Evolutionary conservation across 2,888 invertebrate species (phyloP).

Genomic region (Oscheius myriophilus): DNA sequence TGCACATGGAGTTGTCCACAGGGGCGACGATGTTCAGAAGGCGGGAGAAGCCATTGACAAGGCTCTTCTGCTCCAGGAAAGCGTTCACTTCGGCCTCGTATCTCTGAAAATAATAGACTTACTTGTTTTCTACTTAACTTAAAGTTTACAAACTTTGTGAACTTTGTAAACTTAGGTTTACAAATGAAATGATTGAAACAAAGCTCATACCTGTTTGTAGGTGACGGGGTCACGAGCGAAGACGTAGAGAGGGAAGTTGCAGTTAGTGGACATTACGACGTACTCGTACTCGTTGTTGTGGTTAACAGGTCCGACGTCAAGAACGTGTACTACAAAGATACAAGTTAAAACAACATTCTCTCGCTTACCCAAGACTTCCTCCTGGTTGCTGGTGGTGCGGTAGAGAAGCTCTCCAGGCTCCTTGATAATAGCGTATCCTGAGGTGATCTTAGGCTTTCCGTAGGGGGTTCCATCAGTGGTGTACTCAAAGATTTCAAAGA

Average conservation of each 20-base stretch:
- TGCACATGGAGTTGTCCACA: constrained; percentile 70
- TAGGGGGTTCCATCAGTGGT: constrained; percentile 71
- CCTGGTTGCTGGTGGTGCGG: constrained; percentile 69
- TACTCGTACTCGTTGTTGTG: constrained; percentile 68
- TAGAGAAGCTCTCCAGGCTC: constrained; percentile 69
- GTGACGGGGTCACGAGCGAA: constrained; percentile 69
- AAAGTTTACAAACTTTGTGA: no score
- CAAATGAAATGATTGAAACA: no score
- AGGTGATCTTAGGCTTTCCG: constrained; percentile 69
- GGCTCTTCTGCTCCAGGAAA: constrained; percentile 65
- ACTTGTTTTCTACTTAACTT: neutral
- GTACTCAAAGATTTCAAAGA: constrained; percentile 71
- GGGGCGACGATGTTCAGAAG: constrained; percentile 69
- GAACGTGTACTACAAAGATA: constrained; percentile 64
- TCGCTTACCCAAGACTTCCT: constrained; percentile 66
- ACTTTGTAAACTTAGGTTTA: no score
- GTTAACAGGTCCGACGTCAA: constrained; percentile 67
- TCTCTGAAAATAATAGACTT: constrained; percentile 41
- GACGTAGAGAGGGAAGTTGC: constrained; percentile 70
- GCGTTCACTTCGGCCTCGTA: constrained; percentile 65
- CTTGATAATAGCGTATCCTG: constrained; percentile 70
- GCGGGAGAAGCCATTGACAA: constrained; percentile 69
- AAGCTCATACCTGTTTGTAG: constrained; percentile 66
- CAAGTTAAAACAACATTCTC: neutral
- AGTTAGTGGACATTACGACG: constrained; percentile 69